Percentiles rank a stretch among this genome's conserved stretches.
Evolutionary conservation across 2,888 invertebrate genomes (phyloP).

Genomic region (Rhodophaea formosa): DNA sequence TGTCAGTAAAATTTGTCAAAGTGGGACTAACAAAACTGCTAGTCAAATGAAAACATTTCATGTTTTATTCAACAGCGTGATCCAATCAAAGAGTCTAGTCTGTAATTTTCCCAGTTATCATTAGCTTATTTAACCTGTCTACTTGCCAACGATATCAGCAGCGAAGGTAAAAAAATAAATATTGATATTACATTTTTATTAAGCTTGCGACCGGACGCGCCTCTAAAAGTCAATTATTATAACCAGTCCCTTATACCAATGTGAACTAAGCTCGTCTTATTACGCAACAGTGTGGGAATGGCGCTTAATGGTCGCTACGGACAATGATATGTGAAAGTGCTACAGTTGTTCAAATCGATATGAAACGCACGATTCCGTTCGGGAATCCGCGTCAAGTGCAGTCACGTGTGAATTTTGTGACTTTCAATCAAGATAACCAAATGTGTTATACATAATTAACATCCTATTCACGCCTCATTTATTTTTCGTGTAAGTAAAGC

Average conservation of each 20-base stretch:
- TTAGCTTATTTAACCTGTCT: too few relatives aligned
- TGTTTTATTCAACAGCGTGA: too few relatives aligned
- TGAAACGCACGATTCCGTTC: background rate
- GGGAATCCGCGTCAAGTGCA: background rate
- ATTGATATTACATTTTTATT: too few relatives aligned
- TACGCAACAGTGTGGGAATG: slow-evolving; percentile 16
- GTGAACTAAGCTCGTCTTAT: slow-evolving; percentile 1
- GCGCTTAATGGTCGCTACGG: slow-evolving; percentile 8
- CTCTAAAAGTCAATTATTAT: too few relatives aligned
- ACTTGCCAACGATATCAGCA: too few relatives aligned
- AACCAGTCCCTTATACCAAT: background rate
- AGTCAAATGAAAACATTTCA: too few relatives aligned
- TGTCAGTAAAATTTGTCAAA: too few relatives aligned
- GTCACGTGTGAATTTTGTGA: slow-evolving; percentile 12
- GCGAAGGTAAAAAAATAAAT: too few relatives aligned
- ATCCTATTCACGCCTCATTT: background rate
- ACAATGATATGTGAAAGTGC: slow-evolving; percentile 15
- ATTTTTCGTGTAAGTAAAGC: background rate
- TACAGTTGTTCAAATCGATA: slow-evolving; percentile 15
- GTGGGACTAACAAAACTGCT: too few relatives aligned
- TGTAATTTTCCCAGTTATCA: too few relatives aligned
- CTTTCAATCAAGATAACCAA: slow-evolving; percentile 20
- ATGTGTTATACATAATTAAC: slow-evolving; percentile 3
- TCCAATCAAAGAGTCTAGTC: too few relatives aligned
- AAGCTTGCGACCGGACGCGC: too few relatives aligned